Base-by-base conservation (phyloP, 2,888 invertebrate species). In the Diarsia mendica region DNA sequence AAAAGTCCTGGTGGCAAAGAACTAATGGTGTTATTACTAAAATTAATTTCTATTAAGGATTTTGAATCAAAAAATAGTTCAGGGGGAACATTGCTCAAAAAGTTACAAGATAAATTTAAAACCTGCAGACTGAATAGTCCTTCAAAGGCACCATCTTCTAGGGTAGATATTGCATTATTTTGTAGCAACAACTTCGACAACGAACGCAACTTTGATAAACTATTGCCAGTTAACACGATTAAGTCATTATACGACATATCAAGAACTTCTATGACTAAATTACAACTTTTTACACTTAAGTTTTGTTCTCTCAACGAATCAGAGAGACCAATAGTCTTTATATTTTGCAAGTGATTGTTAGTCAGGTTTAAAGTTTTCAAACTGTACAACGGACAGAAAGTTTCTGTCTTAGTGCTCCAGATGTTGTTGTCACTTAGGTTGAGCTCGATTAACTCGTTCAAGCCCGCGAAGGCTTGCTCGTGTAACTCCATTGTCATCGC, bases 61-160 rank as follows among this genome's bases (percentile, higher is more conserved):
- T 97, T 97, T 15, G 97, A 97, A 71, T 97, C 97, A 87, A 97
- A 95, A 93, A 98, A 98, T 71, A 98, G 90, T 89, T 98, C 98
- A 39, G 98, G 97, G 9, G 98, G 98, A 82, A 98, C 94, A 13
- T 97, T 97, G 68, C 97, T 97, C 86, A 99, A 95, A 90, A 97
- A 97, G 93, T 99, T 98, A 94, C 98, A 98, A 20, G 98, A 98
- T 89, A 98, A 93, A 94, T 98, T 98, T 63, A 99, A 94, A 85
- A 97, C 97, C 90, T 97, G 97, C 85, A 98, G 94, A 81, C 97
- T 97, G 75, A 96, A 94, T 84, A 98, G 95, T 82, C 98, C 98
- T 79, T 97, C 97, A 85, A 98, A 97, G 79, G 98, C 97, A 85
- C 97, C 97, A 91, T 98, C 98, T 85, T 97, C 98, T 77, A 98